Base-by-base conservation (phyloP, 2,797 vertebrate genomes). In the Hemitrygon akajei region DNA sequence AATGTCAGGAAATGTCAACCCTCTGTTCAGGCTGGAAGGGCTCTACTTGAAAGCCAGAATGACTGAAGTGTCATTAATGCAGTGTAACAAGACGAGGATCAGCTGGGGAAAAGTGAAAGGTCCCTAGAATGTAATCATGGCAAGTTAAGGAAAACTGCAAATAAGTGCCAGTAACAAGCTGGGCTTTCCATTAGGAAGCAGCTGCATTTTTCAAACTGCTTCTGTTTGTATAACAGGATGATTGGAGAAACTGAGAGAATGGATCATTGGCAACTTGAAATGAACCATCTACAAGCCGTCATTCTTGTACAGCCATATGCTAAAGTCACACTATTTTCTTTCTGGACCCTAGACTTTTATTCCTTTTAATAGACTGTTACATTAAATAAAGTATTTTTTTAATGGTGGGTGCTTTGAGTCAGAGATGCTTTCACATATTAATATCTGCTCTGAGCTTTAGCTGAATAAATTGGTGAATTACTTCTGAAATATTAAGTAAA, bases 1-100 rank as follows among this genome's bases (percentile, higher is more conserved):
- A 99, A 99, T 99, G 98, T 99, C 99, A 99, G 98, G 98, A 99
- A 99, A 99, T 99, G 99, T 99, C 99, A 99, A 97, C 98, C 98
- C 98, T 98, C 98, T 99, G 98, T 99, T 99, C 97, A 95, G 97
- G 94, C 97, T 97, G 98, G 98, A 99, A 98, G 97, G 98, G 97
- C 98, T 97, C 96, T 96, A 98, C 98, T 98, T 98, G 98, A 98
- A 98, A 99, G 98, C 97, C 96, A 95, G 97, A 97, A 97, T 98
- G 98, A 99, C 97, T 99, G 98, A 98, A 98, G 98, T 98, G 98
- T 99, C 99, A 98, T 99, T 99, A 99, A 98, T 98, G 98, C 97
- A 97, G 98, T 97, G 97, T 98, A 98, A 99, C 98, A 98, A 98
- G 98, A 98, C 96, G 97, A 97, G 97, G 97, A 98, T 98, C 98